A percentile compares a stretch with the other conserved stretches of the same genome.
These are phyloP conservation scores for Orycteropus afer DNA, from an alignment of 2,113 vertebrate genomes.

Conservation along the genomic window DNA sequence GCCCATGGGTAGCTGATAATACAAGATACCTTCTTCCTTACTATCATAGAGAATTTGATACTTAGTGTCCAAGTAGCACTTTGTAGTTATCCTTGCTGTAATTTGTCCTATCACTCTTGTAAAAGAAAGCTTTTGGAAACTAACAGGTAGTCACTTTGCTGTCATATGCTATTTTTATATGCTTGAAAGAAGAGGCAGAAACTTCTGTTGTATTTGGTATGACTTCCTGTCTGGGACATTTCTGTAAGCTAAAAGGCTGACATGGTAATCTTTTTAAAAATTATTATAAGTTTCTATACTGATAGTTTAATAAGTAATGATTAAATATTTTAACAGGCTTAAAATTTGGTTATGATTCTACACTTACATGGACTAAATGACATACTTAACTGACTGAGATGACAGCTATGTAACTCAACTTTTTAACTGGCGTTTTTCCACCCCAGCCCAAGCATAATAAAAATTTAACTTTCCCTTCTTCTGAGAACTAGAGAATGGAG, in stretches of 20 bases:
- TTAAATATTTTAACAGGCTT: slow-evolving; percentile 62
- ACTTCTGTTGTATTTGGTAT: background rate
- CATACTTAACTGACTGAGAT: slow-evolving; percentile 35
- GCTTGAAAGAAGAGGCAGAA: background rate
- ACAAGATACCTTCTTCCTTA: background rate
- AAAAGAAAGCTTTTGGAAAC: background rate
- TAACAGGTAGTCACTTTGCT: background rate
- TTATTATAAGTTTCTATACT: slow-evolving; percentile 48
- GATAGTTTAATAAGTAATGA: slow-evolving; percentile 61
- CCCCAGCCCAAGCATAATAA: slow-evolving; percentile 33
- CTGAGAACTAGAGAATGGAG: slow-evolving; percentile 9
- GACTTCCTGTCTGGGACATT: background rate
- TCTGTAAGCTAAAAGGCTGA: slow-evolving; percentile 34
- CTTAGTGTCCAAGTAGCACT: background rate
- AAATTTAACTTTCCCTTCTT: slow-evolving; percentile 28
- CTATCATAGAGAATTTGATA: background rate
- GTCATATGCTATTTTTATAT: background rate
- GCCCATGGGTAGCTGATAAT: background rate
- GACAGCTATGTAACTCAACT: background rate
- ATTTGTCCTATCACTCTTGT: background rate
- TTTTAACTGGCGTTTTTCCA: slow-evolving; percentile 56
- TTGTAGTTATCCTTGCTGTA: background rate
- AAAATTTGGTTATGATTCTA: slow-evolving; percentile 55
- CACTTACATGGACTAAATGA: slow-evolving; percentile 12
- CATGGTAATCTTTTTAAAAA: background rate